Base-by-base conservation (phyloP, 2,797 vertebrate species). In the Lacerta bilineata region DNA sequence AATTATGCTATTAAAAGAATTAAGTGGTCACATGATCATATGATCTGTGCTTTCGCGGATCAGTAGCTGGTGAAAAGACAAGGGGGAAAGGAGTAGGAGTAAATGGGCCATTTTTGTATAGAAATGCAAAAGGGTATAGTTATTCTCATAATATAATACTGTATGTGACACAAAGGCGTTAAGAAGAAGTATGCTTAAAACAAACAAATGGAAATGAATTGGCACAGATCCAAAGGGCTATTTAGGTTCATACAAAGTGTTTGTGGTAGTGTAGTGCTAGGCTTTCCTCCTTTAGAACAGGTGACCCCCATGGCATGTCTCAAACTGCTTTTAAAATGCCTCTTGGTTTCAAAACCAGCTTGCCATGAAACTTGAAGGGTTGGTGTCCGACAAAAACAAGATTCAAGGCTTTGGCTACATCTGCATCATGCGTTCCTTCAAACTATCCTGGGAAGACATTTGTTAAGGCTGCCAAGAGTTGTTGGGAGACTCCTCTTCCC, bases 1-100 rank as follows among this genome's bases (percentile, higher is more conserved):
- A 69, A 82, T 86, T 85, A 85, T 77, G 61, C 71, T 76, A 86
- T 76, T 77, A 89, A 75, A 83, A 50, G 71, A 80, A 89, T 85
- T 80, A 86, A 86, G 72, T 82, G 88, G 64, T 80, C 43, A 81
- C 3, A 4, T 66, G 78, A 55, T 23, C 27, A 8, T 9, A 74
- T 55, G 78, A 17, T 61, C 17, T 3, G 36, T 8, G 59, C 43
- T 64, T 75, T 81, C 25, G 7, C 17, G 88, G 71, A 76, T 41
- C 61, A 66, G 69, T 50, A 55, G n/a, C n/a, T 75, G 43, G 55
- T 80, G 36, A 80, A 79, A 78, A 78, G 74, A 78, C 50, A 41
- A n/a, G 66, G 3, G 3, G 25, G 74, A 66, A 72, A 85, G 9
- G 71, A 75, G 55, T 85, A 85, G 41, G 39, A 85, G 68, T 74